Evolutionary conservation across 1,140 invertebrate species (phyloP).

Genomic region (Augochlora pura): DNA sequence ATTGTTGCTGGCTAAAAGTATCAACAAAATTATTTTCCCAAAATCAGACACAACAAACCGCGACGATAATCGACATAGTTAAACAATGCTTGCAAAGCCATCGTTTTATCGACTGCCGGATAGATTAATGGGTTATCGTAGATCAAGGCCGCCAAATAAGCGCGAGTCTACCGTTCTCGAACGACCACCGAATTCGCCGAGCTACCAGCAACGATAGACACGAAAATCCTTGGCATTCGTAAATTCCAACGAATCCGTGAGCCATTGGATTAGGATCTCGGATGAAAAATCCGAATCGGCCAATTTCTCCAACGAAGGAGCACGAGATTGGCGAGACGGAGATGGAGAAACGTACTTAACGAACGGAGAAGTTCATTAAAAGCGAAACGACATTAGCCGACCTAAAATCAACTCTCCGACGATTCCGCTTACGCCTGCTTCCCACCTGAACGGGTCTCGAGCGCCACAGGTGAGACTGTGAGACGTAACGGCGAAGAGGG

Average conservation of each 20-base stretch:
- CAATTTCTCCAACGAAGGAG: slow-evolving; percentile 19
- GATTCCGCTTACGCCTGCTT: slow-evolving; percentile 55
- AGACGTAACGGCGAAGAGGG: not conserved
- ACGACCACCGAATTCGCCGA: too few species aligned
- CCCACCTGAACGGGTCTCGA: slow-evolving; percentile 29
- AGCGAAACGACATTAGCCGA: slow-evolving; percentile 80
- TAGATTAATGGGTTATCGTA: too few species aligned
- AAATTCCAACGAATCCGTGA: not conserved
- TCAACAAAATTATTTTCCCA: too few species aligned
- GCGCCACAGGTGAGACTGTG: slow-evolving; percentile 56
- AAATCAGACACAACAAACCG: too few species aligned
- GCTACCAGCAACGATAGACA: too few species aligned
- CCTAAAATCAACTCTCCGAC: slow-evolving; percentile 78
- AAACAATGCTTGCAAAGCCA: too few species aligned
- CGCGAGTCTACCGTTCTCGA: too few species aligned
- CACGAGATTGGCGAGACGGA: slow-evolving; percentile 62
- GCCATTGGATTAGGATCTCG: not conserved
- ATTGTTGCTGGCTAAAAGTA: too few species aligned
- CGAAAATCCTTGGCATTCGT: too few species aligned
- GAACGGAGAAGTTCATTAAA: slow-evolving; percentile 80
- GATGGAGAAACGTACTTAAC: slow-evolving; percentile 79
- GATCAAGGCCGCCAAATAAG: too few species aligned
- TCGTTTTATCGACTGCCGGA: too few species aligned
- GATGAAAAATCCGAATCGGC: not conserved
- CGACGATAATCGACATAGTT: too few species aligned